Evolutionary conservation across 2,888 invertebrate species (phyloP), one percentile per base, ranked within the genome.

Genomic region (Ophion costatus): DNA sequence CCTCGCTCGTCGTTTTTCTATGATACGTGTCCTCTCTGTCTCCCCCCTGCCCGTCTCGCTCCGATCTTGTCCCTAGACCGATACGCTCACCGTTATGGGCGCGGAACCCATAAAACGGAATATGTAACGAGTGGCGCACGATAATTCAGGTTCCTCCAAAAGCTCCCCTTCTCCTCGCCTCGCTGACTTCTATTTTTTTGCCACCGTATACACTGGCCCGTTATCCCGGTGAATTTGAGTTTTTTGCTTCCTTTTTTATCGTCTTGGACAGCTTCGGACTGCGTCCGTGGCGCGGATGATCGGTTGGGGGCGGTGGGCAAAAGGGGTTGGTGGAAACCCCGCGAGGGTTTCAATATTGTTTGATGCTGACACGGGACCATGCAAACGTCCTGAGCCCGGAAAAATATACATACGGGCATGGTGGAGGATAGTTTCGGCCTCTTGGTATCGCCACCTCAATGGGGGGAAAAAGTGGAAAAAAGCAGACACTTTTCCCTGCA

Each of bases 31-130:
- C 24, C 76, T n/a, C 63, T 57, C 56, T 51, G 76, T 57, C 56
- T 45, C 80, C 79, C 24, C 82, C 63, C 29, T 22, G 64, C 77
- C 64, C 57, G 9, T 45, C 10, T 4, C 45, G 14, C 14, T 14
- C 14, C 14, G 11, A 45, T 59, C 67, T 42, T 76, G 33, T 80
- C 80, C 84, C 84, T 78, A 81, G 69, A 24, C 63, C 86, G 85
- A 86, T 87, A 89, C 86, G 86, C 87, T 89, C 88, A 88, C 89
- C 88, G 87, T 93, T 92, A 92, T 92, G 90, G 91, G 81, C 89
- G 85, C 83, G 89, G 88, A 89, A 89, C 90, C 90, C 92, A 92
- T 93, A 93, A 93, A 93, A 93, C 91, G 91, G 93, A 93, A 93
- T 93, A 93, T 91, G 91, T 92, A 93, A 93, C 91, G 93, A 93